Base-by-base conservation (phyloP, 92 coral and sea anemone species). In the Isaurus tuberculatus region DNA sequence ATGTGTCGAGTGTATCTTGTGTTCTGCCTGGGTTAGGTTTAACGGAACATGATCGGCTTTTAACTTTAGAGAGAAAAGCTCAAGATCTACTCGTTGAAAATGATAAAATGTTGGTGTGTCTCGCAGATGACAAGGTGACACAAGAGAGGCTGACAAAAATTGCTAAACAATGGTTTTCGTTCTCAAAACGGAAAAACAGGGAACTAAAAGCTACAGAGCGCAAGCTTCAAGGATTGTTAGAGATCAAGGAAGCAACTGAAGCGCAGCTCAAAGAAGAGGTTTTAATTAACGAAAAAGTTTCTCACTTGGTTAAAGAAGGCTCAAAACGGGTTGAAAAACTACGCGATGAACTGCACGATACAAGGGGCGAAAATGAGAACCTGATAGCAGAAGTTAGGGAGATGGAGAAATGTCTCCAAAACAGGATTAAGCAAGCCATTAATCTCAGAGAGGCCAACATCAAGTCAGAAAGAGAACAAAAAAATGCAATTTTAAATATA, bases 121-220 rank as follows among this genome's bases (percentile, higher is more conserved):
- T 68, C 2, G 49, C 33, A 68, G 34, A 68, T 0, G 73, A 68
- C 46, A 9, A 33, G 73, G 3, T 33, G 27, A n/a, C 19, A 34
- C n/a, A 16, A n/a, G 29, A 68, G n/a, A 16, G 27, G 4, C 17
- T 68, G 48, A n/a, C 73, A 31, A 13, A 2, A 17, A 32, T 68
- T 19, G 73, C 51, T 4, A 43, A 68, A 33, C 49, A 68, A 32
- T 68, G 73, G 73, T 22, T 33, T 19, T 34, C 25, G 8, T 68
- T 68, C 27, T 17, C 43, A 34, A 68, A 68, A n/a, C 9, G 33
- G 2, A 68, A 68, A n/a, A 29, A 68, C 46, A 33, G n/a, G 34
- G 73, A 68, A 68, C 26, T 68, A 19, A 68, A 68, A 68, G 28
- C 33, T 68, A 48, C 46, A 33, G 73, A 68, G 27, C 73, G 73